Evolutionary conservation across 2,888 invertebrate species (phyloP).

Genomic region (Deroplatys truncata): DNA sequence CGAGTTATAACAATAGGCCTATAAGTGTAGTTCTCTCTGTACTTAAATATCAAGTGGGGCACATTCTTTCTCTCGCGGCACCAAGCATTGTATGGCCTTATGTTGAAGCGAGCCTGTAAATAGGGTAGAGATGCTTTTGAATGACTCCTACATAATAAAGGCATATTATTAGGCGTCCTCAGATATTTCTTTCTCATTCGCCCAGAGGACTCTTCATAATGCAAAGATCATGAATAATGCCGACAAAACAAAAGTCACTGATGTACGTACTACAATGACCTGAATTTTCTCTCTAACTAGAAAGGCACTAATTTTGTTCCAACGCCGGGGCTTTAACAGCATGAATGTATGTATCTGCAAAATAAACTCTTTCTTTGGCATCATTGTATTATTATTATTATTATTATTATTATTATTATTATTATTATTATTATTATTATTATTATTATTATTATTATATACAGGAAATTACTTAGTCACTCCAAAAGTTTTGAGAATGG

Average conservation of each 20-base stretch:
- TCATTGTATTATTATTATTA: no score
- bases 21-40: neutral
- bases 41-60: neutral
- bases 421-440: no score
- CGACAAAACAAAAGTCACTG: neutral
- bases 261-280: neutral
- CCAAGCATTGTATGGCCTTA: constrained; percentile 1
- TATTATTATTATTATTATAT: no score
- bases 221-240: neutral
- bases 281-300: neutral
- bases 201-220: neutral
- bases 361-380: no score
- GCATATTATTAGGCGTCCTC: neutral
- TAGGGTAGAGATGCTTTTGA: neutral
- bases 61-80: neutral
- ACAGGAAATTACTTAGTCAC: no score
- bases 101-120: neutral
- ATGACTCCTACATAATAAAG: neutral
- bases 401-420: no score
- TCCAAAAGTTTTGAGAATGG: no score
- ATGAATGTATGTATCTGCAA: neutral
- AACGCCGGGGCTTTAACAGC: neutral
- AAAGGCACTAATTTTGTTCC: neutral
- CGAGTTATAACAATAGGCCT: constrained; percentile 5
- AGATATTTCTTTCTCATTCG: neutral